Evolutionary conservation across 2,888 invertebrate species (phyloP).

Genomic region (Drosophila helvetica): DNA sequence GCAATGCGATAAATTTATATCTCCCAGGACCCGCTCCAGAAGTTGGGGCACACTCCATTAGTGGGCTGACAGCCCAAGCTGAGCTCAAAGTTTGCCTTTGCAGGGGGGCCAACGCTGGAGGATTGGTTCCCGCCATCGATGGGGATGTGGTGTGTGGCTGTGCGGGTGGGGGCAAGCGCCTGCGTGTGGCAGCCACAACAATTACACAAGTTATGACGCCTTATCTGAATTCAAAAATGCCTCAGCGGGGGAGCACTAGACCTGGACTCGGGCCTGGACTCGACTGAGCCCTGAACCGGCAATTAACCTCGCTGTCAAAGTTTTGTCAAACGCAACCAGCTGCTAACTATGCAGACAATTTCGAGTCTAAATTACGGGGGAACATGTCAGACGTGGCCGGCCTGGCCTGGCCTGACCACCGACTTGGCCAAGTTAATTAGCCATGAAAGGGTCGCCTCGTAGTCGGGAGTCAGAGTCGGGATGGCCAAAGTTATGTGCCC

Average conservation of each 20-base stretch:
- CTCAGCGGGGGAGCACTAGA: constrained; percentile 8
- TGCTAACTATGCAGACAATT: constrained; percentile 57
- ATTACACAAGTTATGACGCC: constrained; percentile 61
- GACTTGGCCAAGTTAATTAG: constrained; percentile 59
- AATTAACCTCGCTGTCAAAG: constrained; percentile 55
- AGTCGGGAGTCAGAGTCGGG: constrained; percentile 2
- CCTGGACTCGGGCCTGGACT: background rate
- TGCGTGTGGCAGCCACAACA: constrained; percentile 56
- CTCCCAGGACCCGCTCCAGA: constrained; percentile 23
- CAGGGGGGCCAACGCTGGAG: constrained; percentile 14
- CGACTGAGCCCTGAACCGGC: constrained; percentile 13
- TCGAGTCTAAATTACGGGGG: constrained; percentile 44
- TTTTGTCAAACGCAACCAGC: constrained; percentile 48
- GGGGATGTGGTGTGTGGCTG: constrained; percentile 19
- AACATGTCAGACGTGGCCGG: constrained; percentile 44
- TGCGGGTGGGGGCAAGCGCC: constrained; percentile 38
- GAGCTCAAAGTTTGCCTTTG: constrained; percentile 20
- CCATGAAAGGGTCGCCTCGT: constrained; percentile 49
- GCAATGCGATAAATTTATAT: constrained; percentile 61
- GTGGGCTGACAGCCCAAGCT: constrained; percentile 5
- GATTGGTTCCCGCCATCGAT: constrained; percentile 17
- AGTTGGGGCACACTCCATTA: constrained; percentile 10
- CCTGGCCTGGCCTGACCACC: background rate
- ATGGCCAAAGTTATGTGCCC: constrained; percentile 38
- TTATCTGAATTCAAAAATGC: constrained; percentile 59